Conservation (phyloP, 30 jellyfish, hydroid and myxozoan species). For the Clytia hemisphaerica region DNA sequence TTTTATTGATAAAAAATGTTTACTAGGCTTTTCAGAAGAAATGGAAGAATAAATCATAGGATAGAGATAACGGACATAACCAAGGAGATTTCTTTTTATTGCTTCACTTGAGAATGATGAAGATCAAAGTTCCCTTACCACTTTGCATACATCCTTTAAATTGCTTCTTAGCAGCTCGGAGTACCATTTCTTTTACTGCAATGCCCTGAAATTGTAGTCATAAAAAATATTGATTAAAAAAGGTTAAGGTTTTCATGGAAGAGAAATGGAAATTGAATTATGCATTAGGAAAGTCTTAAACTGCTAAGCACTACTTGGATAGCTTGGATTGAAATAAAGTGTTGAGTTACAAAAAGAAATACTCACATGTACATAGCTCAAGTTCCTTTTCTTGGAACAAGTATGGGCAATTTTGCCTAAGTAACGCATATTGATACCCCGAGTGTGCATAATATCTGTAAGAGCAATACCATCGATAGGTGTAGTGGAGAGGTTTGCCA, state of each 20-base stretch:
- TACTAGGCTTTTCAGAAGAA: too few species aligned
- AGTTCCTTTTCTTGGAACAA: slow-evolving; percentile 53
- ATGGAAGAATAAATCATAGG: too few species aligned
- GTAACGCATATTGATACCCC: slow-evolving; percentile 93
- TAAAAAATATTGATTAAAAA: not conserved
- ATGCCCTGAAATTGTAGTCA: slow-evolving; percentile 29
- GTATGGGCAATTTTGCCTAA: slow-evolving; percentile 83
- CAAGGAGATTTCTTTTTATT: too few species aligned
- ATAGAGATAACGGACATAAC: too few species aligned
- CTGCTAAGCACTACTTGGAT: not conserved
- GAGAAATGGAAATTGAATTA: not conserved
- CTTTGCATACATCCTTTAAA: slow-evolving; percentile 82
- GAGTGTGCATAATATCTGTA: slow-evolving; percentile 84
- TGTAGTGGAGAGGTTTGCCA: slow-evolving; percentile 53
- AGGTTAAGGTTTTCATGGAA: not conserved
- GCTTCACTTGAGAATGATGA: too few species aligned
- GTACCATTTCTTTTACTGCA: slow-evolving; percentile 83
- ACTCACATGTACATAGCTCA: slow-evolving; percentile 64
- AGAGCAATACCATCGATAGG: slow-evolving; percentile 92
- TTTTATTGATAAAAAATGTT: too few species aligned
- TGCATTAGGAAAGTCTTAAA: not conserved
- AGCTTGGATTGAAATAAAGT: too few species aligned
- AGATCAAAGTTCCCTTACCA: too few species aligned
- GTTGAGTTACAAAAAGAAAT: not conserved
- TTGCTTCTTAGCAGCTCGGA: slow-evolving; percentile 74